Evolutionary conservation across 2,888 invertebrate genomes (phyloP).

Genomic region (Muscina levida): DNA sequence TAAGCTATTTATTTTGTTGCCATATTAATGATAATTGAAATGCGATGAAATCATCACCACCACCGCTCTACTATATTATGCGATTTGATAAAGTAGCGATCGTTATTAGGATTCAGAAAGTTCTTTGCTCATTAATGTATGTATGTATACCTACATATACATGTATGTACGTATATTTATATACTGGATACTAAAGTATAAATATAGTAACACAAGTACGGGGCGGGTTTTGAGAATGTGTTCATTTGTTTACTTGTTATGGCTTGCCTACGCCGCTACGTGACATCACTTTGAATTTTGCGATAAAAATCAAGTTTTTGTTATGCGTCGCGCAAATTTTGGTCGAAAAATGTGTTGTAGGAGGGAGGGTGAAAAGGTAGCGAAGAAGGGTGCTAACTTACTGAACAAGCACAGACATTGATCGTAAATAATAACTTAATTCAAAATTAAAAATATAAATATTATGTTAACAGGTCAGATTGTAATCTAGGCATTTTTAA

Average conservation of each 20-base stretch:
- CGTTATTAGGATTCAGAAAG: conserved; percentile 33
- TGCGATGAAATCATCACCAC: conserved; percentile 24
- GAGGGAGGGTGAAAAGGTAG: too few species aligned
- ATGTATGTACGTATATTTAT: too few species aligned
- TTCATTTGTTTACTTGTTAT: conserved; percentile 26
- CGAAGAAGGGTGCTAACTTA: too few species aligned
- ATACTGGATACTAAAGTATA: too few species aligned
- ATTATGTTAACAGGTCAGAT: too few species aligned
- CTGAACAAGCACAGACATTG: too few species aligned
- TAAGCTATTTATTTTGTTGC: conserved; percentile 3
- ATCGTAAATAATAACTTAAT: too few species aligned
- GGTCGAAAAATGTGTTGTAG: too few species aligned
- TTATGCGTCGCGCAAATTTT: conserved; percentile 23
- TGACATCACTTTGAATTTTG: conserved; percentile 31
- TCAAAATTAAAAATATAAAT: too few species aligned
- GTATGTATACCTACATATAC: too few species aligned
- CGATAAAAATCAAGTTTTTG: conserved; percentile 32
- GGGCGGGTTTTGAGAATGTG: not conserved
- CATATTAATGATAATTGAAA: conserved; percentile 21
- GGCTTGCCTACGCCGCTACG: not conserved
- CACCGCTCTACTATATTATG: not conserved
- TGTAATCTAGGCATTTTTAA: too few species aligned
- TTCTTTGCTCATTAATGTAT: not conserved
- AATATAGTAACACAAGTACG: not conserved
- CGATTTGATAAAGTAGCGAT: not conserved